Conservation (phyloP, 2,113 vertebrate genomes). For the Triplophysa tibetana region DNA sequence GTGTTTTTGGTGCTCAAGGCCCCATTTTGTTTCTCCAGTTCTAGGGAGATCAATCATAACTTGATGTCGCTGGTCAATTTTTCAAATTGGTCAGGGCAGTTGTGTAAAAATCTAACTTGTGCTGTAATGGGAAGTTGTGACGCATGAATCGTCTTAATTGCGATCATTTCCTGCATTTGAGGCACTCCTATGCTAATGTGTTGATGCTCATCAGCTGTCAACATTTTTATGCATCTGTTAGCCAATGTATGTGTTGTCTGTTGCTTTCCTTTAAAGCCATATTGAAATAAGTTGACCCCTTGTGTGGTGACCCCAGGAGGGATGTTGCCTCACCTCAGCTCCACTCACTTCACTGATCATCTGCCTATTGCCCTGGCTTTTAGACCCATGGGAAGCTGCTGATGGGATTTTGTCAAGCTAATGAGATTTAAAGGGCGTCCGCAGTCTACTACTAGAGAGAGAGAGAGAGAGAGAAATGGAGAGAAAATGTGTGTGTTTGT, state of each 20-base stretch:
- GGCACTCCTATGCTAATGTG: no score
- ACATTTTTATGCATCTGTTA: no score
- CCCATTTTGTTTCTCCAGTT: slow-evolving; percentile 14
- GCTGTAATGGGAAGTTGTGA: no score
- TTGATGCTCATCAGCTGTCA: no score
- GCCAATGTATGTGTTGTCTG: no score
- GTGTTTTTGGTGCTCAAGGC: background rate
- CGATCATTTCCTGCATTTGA: no score
- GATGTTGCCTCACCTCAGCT: background rate
- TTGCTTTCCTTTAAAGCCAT: no score
- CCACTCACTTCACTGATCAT: background rate
- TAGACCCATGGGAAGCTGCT: slow-evolving; percentile 27
- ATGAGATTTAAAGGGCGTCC: slow-evolving; percentile 47
- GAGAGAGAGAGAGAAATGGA: slow-evolving; percentile 4
- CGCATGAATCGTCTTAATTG: no score
- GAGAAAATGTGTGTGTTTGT: background rate
- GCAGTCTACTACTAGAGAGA: slow-evolving; percentile 16
- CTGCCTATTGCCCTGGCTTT: slow-evolving; percentile 27
- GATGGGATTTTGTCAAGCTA: slow-evolving; percentile 47
- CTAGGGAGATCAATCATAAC: slow-evolving; percentile 13
- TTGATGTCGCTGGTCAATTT: background rate
- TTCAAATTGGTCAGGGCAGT: background rate
- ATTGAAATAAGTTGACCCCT: background rate
- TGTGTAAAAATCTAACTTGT: background rate
- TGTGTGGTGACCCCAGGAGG: background rate